These are phyloP conservation scores for Istiophorus platypterus DNA, from an alignment of 2,113 vertebrate species.

Conservation along the genomic window DNA sequence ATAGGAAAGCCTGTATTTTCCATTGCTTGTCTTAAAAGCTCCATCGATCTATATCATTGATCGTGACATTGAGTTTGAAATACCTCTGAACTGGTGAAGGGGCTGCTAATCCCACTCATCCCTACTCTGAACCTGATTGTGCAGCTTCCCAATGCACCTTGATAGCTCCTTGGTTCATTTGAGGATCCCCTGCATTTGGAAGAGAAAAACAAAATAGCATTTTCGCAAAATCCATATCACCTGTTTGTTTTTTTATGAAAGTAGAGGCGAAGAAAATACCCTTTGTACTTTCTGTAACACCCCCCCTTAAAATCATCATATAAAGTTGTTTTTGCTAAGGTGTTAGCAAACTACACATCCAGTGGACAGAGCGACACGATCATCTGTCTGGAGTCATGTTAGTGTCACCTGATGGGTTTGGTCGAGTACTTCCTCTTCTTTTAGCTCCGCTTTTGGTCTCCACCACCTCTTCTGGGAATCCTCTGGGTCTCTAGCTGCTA, in stretches of 20 bases:
- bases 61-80: neutral
- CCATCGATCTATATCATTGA: slow-evolving; percentile 3
- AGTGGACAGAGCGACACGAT: neutral
- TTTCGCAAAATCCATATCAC: neutral
- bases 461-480: too few species aligned
- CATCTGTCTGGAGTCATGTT: neutral
- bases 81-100: neutral
- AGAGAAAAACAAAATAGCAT: neutral
- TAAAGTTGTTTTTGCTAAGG: too few species aligned
- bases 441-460: too few species aligned
- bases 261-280: too few species aligned
- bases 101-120: neutral
- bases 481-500: neutral
- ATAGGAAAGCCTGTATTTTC: neutral
- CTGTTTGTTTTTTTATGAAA: too few species aligned
- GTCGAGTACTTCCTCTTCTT: too few species aligned
- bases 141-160: neutral
- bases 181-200: neutral
- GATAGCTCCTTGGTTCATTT: neutral
- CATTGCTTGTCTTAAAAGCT: neutral
- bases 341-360: too few species aligned
- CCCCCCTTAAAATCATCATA: too few species aligned
- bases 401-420: too few species aligned
- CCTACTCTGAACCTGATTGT: neutral
- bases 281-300: too few species aligned